Percentiles rank a stretch among this genome's conserved stretches.
phyloP scores from a whole-genome alignment of 2,113 vertebrate genomes.

The Prochilodus magdalenae region DNA sequence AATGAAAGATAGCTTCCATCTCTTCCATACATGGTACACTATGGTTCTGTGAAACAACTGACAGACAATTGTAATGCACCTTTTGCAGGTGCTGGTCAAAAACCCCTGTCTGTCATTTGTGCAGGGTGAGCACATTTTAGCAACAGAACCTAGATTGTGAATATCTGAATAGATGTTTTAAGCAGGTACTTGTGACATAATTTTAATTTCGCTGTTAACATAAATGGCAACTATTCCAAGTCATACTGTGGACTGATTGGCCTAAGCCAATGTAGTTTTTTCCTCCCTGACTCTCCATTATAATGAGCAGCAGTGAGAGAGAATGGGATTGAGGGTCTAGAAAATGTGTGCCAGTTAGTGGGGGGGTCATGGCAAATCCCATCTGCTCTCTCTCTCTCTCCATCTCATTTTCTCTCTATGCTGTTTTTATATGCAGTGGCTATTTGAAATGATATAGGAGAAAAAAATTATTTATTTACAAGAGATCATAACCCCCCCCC shows the following conservation, averaged over 20 bases:
- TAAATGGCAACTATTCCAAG: background rate
- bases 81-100: background rate
- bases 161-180: background rate
- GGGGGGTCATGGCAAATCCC: constrained; percentile 71
- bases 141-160: background rate
- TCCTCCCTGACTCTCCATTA: constrained; percentile 38
- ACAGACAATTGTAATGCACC: constrained; percentile 31
- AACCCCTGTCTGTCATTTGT: constrained; percentile 27
- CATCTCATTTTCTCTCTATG: constrained; percentile 7
- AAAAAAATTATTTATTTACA: no score
- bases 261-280: background rate
- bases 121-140: background rate
- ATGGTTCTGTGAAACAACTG: background rate
- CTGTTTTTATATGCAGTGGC: constrained; percentile 16
- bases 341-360: constrained; percentile 65
- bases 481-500: no score
- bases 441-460: constrained; percentile 2
- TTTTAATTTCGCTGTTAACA: constrained; percentile 7
- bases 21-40: background rate
- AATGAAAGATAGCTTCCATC: constrained; percentile 5
- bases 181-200: constrained; percentile 5
- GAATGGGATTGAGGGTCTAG: background rate
- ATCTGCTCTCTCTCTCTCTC: constrained; percentile 69
- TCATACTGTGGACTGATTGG: background rate
- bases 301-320: constrained; percentile 44